Conservation (phyloP, 2,888 invertebrate species). For the Parnassius glacialis region DNA sequence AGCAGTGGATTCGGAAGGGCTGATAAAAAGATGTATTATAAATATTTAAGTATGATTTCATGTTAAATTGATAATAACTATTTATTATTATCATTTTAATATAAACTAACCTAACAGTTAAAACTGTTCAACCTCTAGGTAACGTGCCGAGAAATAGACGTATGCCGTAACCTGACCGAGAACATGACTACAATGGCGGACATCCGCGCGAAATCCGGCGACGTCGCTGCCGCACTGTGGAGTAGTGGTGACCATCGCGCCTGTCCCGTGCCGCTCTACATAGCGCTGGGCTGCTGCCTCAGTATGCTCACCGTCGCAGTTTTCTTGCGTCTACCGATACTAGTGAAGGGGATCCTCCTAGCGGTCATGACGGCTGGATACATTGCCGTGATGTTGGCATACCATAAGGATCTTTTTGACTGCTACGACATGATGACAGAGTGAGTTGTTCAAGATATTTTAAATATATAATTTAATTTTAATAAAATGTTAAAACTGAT, state of each 20-base stretch:
- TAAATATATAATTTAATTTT: too few relatives aligned
- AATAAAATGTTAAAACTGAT: too few relatives aligned
- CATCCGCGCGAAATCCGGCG: slow-evolving; percentile 58
- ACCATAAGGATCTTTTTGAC: slow-evolving; percentile 89
- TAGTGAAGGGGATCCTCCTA: slow-evolving; percentile 89
- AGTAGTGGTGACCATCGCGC: slow-evolving; percentile 85
- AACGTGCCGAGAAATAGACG: slow-evolving; percentile 66
- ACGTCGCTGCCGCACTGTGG: slow-evolving; percentile 60
- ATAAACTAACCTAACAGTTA: too few relatives aligned
- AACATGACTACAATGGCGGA: slow-evolving; percentile 78
- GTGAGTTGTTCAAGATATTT: slow-evolving; percentile 76
- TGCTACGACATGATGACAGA: slow-evolving; percentile 90
- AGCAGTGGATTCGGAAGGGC: too few relatives aligned
- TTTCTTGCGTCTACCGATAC: slow-evolving; percentile 90
- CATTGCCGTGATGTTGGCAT: slow-evolving; percentile 88
- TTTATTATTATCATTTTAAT: too few relatives aligned
- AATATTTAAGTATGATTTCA: too few relatives aligned
- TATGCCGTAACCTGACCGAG: slow-evolving; percentile 66
- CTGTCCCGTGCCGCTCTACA: slow-evolving; percentile 93
- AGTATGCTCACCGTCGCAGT: slow-evolving; percentile 92
- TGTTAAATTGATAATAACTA: too few relatives aligned
- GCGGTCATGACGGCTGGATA: slow-evolving; percentile 90
- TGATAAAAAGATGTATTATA: too few relatives aligned
- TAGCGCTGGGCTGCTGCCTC: slow-evolving; percentile 91
- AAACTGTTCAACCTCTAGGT: slow-evolving; percentile 45